phyloP scores from a whole-genome alignment of 2,113 vertebrate genomes.

The Rhinoderma darwinii region DNA sequence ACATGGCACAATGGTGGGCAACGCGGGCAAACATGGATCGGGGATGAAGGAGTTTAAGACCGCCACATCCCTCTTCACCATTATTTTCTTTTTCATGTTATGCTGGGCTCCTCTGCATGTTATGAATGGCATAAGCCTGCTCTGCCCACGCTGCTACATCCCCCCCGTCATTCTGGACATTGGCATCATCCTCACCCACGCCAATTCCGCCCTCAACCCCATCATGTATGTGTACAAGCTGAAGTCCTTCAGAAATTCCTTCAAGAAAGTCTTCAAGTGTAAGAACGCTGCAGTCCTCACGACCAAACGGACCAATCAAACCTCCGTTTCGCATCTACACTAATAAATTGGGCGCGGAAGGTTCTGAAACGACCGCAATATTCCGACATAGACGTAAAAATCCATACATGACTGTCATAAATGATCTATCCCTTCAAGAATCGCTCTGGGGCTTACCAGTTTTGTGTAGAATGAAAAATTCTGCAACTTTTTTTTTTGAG shows the following conservation, averaged over 20 bases:
- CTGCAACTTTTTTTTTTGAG: too few relatives aligned
- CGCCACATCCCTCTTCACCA: slow-evolving; percentile 72
- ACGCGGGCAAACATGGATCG: slow-evolving; percentile 60
- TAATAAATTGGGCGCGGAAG: not conserved
- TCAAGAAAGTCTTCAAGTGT: slow-evolving; percentile 73
- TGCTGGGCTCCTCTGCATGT: slow-evolving; percentile 80
- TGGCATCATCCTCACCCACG: slow-evolving; percentile 77
- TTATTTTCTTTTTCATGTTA: slow-evolving; percentile 74
- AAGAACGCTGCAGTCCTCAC: slow-evolving; percentile 54
- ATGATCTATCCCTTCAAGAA: too few relatives aligned
- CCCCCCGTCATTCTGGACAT: slow-evolving; percentile 71
- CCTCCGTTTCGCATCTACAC: not conserved
- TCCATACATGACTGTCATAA: too few relatives aligned
- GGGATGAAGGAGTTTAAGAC: slow-evolving; percentile 70
- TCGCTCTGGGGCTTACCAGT: too few relatives aligned
- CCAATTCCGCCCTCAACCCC: slow-evolving; percentile 76
- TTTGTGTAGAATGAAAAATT: too few relatives aligned
- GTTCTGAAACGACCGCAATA: too few relatives aligned
- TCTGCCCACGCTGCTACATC: slow-evolving; percentile 69
- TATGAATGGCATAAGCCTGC: slow-evolving; percentile 77
- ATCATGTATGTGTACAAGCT: slow-evolving; percentile 79
- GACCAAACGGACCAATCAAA: not conserved
- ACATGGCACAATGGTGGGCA: not conserved
- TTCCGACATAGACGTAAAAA: too few relatives aligned
- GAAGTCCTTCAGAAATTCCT: slow-evolving; percentile 75